phyloP scores from a whole-genome alignment of 2,797 vertebrate genomes.

The Melanotaenia trifasciata region DNA sequence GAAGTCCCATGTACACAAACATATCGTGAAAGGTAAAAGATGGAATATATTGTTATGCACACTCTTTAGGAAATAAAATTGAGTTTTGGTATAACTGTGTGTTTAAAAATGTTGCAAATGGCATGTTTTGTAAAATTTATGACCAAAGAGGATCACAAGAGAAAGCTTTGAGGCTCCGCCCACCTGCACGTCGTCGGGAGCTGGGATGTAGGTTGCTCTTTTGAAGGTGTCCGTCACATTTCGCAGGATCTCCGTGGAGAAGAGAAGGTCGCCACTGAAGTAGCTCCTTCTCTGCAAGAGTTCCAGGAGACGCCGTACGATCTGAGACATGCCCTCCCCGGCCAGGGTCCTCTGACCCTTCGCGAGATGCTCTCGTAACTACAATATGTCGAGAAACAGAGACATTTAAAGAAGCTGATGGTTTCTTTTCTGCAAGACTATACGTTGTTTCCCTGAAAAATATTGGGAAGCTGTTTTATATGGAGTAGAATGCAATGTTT shows the following conservation, averaged over 20 bases:
- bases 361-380: constrained; percentile 98
- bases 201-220: constrained; percentile 97
- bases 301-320: constrained; percentile 97
- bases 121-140: neutral
- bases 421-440: neutral
- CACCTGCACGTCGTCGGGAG: constrained; percentile 97
- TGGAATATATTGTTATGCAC: constrained; percentile 13
- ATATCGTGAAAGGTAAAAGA: constrained; percentile 9
- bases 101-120: neutral
- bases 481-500: no score
- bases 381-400: constrained; percentile 25
- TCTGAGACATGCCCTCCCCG: constrained; percentile 98
- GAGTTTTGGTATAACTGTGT: constrained; percentile 16
- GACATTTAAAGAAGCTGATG: neutral
- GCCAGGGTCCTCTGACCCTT: constrained; percentile 99
- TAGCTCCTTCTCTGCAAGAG: constrained; percentile 94
- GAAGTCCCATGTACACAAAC: neutral
- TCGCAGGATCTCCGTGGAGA: constrained; percentile 99
- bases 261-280: constrained; percentile 98
- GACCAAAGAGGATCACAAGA: neutral
- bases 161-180: neutral
- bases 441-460: no score
- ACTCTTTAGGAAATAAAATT: constrained; percentile 28
- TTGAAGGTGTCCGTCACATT: constrained; percentile 99
- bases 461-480: no score